Percentiles rank a stretch among this genome's conserved stretches.
Evolutionary conservation across 2,113 vertebrate genomes (phyloP).

Genomic region (Spea multiplicata): DNA sequence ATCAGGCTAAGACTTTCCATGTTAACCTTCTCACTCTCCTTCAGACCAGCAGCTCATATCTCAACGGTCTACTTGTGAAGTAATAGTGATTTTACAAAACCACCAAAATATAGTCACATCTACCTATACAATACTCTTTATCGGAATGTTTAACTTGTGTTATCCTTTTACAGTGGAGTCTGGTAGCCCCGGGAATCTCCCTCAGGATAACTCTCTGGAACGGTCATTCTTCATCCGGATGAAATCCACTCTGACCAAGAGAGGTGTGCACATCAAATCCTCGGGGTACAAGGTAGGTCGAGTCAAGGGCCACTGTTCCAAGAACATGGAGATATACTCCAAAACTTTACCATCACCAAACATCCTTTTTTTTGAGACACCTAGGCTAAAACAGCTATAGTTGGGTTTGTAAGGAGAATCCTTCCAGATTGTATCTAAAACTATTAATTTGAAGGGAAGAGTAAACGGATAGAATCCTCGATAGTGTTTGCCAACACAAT

Average conservation of each 20-base stretch:
- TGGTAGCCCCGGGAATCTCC: constrained; percentile 86
- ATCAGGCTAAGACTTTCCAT: constrained; percentile 42
- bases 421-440: too few relatives aligned
- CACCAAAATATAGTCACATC: background rate
- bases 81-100: background rate
- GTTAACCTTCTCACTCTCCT: constrained; percentile 6
- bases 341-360: too few relatives aligned
- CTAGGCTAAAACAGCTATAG: too few relatives aligned
- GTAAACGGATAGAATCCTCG: too few relatives aligned
- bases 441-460: too few relatives aligned
- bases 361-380: too few relatives aligned
- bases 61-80: background rate
- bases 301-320: background rate
- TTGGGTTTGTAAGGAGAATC: too few relatives aligned
- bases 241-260: constrained; percentile 98
- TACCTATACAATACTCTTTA: background rate
- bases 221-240: constrained; percentile 98
- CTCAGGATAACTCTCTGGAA: constrained; percentile 87
- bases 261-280: constrained; percentile 98
- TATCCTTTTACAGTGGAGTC: constrained; percentile 82
- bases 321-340: too few relatives aligned
- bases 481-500: too few relatives aligned
- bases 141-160: constrained; percentile 58
- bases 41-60: background rate
- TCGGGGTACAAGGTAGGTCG: constrained; percentile 94